A percentile compares a stretch with the other conserved stretches of the same genome.
These are phyloP conservation scores for Plagodis dolabraria DNA, from an alignment of 2,888 invertebrate genomes.

Conservation along the genomic window DNA sequence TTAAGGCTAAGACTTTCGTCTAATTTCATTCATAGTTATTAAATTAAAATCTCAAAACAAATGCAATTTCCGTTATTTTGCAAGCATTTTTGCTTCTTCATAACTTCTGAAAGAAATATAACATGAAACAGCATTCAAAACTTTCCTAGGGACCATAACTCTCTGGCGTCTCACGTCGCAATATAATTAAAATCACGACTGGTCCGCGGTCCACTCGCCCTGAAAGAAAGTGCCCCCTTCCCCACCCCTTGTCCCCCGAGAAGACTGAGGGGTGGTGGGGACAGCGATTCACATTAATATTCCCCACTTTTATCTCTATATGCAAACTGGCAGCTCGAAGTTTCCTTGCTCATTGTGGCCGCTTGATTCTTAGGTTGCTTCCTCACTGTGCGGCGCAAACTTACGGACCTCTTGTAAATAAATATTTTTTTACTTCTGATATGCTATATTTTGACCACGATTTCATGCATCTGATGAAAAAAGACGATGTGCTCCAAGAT, in stretches of 20 bases:
- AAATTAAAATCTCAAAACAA: background rate
- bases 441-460: background rate
- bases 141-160: slow-evolving; percentile 69
- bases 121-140: slow-evolving; percentile 55
- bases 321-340: slow-evolving; percentile 83
- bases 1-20: too few species aligned
- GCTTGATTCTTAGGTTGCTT: slow-evolving; percentile 66
- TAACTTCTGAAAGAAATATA: slow-evolving; percentile 37
- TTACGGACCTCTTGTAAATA: background rate
- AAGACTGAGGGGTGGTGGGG: slow-evolving; percentile 49
- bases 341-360: slow-evolving; percentile 81
- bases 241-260: slow-evolving; percentile 43
- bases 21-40: too few species aligned
- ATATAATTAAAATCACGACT: slow-evolving; percentile 84
- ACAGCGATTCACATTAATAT: slow-evolving; percentile 82
- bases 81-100: background rate
- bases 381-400: slow-evolving; percentile 4
- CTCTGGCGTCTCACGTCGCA: slow-evolving; percentile 72
- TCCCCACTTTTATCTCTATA: slow-evolving; percentile 85
- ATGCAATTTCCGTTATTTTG: background rate
- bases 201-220: slow-evolving; percentile 79
- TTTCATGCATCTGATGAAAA: too few species aligned
- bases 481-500: too few species aligned
- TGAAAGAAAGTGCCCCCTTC: slow-evolving; percentile 69
- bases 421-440: background rate